Conservation (phyloP, 2,888 invertebrate genomes). For the Willowsia nigromaculata region DNA sequence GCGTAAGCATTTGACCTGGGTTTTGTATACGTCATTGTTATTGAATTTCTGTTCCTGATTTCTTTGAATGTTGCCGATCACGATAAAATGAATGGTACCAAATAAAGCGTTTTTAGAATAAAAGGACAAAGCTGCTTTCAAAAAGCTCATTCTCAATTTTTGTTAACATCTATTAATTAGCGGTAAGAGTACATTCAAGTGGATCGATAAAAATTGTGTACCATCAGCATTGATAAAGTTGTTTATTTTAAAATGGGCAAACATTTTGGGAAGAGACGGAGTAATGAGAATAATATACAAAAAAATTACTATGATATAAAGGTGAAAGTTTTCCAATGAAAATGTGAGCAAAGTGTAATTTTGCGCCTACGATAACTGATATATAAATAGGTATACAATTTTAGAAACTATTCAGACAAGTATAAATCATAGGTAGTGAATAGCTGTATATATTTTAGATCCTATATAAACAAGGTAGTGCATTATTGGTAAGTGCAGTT, state of each 20-base stretch:
- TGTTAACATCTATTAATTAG: neutral
- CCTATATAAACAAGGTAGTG: too few species aligned
- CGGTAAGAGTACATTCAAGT: neutral
- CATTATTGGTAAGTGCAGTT: too few species aligned
- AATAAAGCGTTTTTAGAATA: neutral
- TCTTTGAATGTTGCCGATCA: neutral
- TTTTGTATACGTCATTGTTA: too few species aligned
- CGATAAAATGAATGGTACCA: neutral
- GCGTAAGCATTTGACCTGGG: too few species aligned
- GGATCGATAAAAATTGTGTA: neutral
- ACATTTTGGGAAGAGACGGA: neutral
- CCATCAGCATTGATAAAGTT: neutral
- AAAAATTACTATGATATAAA: neutral
- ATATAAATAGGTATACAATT: neutral
- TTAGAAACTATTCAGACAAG: too few species aligned
- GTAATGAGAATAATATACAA: neutral
- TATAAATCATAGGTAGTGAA: too few species aligned
- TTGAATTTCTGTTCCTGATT: neutral
- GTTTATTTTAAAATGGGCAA: neutral
- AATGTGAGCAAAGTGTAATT: neutral
- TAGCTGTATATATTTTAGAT: too few species aligned
- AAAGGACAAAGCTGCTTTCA: neutral
- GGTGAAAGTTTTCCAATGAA: constrained; percentile 16
- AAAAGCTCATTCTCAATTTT: neutral
- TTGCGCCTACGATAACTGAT: neutral